phyloP scores from a whole-genome alignment of 2,888 invertebrate genomes.

The Catocala fraxini region DNA sequence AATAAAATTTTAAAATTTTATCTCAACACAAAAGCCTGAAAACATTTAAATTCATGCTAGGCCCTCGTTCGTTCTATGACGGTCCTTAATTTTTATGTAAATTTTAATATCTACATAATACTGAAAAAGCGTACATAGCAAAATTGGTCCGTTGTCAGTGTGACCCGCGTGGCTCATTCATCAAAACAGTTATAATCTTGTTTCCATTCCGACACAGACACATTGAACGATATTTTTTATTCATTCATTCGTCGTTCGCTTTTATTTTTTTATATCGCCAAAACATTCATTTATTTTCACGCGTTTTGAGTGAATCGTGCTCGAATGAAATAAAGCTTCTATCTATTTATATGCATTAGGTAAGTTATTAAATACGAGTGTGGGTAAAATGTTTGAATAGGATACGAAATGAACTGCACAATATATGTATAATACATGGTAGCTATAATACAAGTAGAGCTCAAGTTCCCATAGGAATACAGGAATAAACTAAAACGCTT shows the following conservation, averaged over 20 bases:
- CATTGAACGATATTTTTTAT: conserved; percentile 70
- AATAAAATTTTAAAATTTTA: not conserved
- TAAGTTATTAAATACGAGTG: not conserved
- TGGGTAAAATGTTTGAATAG: not conserved
- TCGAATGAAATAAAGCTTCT: conserved; percentile 19
- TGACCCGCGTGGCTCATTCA: conserved; percentile 69
- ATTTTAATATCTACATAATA: conserved; percentile 36
- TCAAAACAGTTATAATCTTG: conserved; percentile 74
- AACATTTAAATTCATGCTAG: conserved; percentile 14
- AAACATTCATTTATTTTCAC: conserved; percentile 45
- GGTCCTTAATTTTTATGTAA: conserved; percentile 47
- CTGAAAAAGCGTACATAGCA: conserved; percentile 52
- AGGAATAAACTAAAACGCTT: too few relatives aligned
- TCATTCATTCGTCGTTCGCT: conserved; percentile 56
- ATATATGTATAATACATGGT: too few relatives aligned
- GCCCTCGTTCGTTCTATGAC: conserved; percentile 9
- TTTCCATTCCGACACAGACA: conserved; percentile 66
- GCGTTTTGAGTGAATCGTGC: conserved; percentile 35
- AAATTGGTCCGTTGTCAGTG: conserved; percentile 52
- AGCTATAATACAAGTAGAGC: too few relatives aligned
- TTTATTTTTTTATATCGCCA: conserved; percentile 42
- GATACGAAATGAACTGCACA: too few relatives aligned
- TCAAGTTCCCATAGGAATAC: too few relatives aligned
- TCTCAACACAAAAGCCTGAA: not conserved
- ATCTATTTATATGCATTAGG: conserved; percentile 28